phyloP scores from a whole-genome alignment of 2,113 vertebrate species.

The Zosterops lateralis region DNA sequence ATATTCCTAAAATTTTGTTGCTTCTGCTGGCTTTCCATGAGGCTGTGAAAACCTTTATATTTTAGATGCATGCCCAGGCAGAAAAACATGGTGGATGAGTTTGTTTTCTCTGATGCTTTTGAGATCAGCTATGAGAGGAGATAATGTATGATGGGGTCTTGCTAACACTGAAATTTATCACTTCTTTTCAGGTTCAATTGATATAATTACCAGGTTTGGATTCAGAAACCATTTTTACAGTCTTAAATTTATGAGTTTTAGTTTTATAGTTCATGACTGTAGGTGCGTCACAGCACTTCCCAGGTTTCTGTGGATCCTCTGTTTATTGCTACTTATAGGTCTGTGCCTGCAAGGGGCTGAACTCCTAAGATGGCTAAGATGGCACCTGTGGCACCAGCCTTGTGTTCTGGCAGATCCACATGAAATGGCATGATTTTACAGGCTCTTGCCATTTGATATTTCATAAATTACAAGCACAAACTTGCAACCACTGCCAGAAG shows the following conservation, averaged over 20 bases:
- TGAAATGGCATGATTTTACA: background rate
- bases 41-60: background rate
- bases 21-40: background rate
- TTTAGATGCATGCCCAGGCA: background rate
- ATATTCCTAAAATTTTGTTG: background rate
- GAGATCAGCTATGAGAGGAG: background rate
- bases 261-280: background rate
- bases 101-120: background rate
- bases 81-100: background rate
- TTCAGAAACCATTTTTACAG: background rate
- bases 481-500: background rate
- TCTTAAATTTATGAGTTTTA: background rate
- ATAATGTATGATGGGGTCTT: background rate
- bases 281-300: background rate
- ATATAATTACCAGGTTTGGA: background rate
- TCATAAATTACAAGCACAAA: background rate
- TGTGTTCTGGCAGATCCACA: background rate
- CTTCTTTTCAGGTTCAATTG: background rate
- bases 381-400: background rate
- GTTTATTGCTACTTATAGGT: fast-evolving
- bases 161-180: background rate
- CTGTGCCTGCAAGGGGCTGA: background rate
- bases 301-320: background rate
- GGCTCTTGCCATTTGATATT: background rate
- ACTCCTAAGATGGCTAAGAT: background rate